These are phyloP conservation scores for Natator depressus DNA, from an alignment of 2,113 vertebrate genomes.

Conservation along the genomic window DNA sequence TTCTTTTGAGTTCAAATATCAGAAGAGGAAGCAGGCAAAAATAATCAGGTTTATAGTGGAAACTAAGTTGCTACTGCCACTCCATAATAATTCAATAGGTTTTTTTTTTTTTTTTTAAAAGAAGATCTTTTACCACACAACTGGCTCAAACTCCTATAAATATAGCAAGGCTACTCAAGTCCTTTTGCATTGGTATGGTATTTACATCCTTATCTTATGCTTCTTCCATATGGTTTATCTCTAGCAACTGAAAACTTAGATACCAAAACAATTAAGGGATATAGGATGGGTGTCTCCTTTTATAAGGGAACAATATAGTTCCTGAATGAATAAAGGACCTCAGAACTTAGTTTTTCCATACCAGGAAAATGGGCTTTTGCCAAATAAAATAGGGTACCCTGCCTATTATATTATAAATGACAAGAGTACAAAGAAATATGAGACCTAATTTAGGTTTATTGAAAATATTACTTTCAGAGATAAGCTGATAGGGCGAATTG, in stretches of 20 bases:
- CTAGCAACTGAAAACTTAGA: background rate
- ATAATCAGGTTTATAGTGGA: background rate
- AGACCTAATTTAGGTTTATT: background rate
- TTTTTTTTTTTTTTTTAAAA: background rate
- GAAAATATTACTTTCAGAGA: background rate
- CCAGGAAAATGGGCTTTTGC: background rate
- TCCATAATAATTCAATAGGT: background rate
- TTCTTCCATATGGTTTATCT: background rate
- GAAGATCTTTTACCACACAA: background rate
- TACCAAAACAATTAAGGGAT: slow-evolving; percentile 10
- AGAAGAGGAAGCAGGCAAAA: background rate
- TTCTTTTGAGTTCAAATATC: background rate
- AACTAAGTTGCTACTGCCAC: background rate
- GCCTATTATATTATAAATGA: background rate
- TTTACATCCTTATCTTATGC: background rate
- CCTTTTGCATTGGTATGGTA: background rate
- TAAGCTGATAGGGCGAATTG: background rate
- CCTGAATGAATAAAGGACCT: background rate
- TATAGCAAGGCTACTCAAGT: background rate
- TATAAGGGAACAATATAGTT: slow-evolving; percentile 22
- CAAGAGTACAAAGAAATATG: background rate
- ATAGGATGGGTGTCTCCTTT: background rate
- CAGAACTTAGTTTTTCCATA: background rate
- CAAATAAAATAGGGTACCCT: background rate
- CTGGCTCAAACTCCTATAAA: background rate